These are phyloP conservation scores for Aethes cnicana DNA, from an alignment of 2,888 invertebrate species.

Conservation along the genomic window DNA sequence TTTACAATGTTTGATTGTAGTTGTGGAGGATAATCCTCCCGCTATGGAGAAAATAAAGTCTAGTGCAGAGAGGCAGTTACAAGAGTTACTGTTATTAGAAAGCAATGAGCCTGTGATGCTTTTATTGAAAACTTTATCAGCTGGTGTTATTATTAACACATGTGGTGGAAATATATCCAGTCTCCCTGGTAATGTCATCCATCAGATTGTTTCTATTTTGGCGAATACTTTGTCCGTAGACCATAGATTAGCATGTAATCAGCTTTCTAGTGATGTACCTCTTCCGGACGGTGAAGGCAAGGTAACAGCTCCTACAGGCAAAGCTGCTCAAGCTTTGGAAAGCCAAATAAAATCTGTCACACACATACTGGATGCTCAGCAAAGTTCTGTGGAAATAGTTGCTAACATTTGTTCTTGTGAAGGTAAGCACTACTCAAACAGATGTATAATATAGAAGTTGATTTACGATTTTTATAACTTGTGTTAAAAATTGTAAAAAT, in stretches of 20 bases:
- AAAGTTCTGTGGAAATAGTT: conserved; percentile 86
- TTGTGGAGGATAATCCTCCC: conserved; percentile 86
- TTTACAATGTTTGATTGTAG: conserved; percentile 86
- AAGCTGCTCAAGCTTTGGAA: conserved; percentile 66
- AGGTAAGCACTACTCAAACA: conserved; percentile 65
- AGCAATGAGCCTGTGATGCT: conserved; percentile 64
- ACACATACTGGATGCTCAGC: conserved; percentile 85
- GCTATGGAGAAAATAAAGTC: conserved; percentile 80
- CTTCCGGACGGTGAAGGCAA: conserved; percentile 57
- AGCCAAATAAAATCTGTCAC: conserved; percentile 74
- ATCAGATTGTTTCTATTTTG: conserved; percentile 76
- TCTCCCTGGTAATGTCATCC: conserved; percentile 70
- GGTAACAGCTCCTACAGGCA: conserved; percentile 54
- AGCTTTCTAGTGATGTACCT: conserved; percentile 75
- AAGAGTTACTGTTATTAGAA: conserved; percentile 63
- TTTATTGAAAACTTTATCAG: conserved; percentile 80
- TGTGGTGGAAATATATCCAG: conserved; percentile 64
- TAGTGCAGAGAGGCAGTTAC: conserved; percentile 69
- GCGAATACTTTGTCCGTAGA: conserved; percentile 79
- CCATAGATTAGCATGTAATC: conserved; percentile 73
- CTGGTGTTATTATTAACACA: conserved; percentile 82
- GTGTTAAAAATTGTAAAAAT: too few species aligned
- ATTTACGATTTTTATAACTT: too few species aligned
- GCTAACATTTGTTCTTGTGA: conserved; percentile 87
- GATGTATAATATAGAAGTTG: too few species aligned